Evolutionary conservation across 92 coral and sea anemone genomes (phyloP), one percentile per base, ranked within the genome.

Genomic region (Heliopora coerulea): DNA sequence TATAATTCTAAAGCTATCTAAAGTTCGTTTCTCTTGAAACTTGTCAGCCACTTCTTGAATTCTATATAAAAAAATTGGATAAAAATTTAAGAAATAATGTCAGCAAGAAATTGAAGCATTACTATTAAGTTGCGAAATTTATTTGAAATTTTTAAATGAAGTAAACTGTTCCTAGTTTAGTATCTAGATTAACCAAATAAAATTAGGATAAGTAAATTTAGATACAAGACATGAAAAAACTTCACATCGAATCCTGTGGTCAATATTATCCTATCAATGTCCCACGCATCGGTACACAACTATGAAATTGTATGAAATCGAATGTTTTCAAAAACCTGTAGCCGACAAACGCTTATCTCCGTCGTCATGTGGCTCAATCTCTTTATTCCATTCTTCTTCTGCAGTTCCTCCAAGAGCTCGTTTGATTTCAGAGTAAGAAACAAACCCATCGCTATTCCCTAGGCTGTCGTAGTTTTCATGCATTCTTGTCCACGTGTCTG

Each of bases 311-410:
- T n/a, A n/a, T n/a, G n/a, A n/a, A n/a, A n/a, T n/a, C n/a, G n/a
- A n/a, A n/a, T n/a, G n/a, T n/a, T n/a, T n/a, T n/a, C n/a, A n/a
- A 37, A 37, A 37, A 67, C 74, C 74, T 67, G 58, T 5, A 26
- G 59, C 24, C 29, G 30, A 21, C 28, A 67, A 48, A 0, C n/a
- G 35, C 27, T 67, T 11, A 67, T 67, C 74, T 3, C 74, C 74
- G 20, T 67, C 59, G 20, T 67, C 74, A 27, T 67, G 74, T 25
- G 74, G 74, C 54, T 67, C 40, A 48, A 67, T 67, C 37, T 67
- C 74, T 0, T 46, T 48, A 39, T 42, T 67, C 74, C 74, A 67
- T 5, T 67, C 59, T 5, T 67, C 74, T 48, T 67, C 58, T 1
- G 57, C 26, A 21, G 74, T 67, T 0, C 13, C 3, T 13, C 74